These are phyloP conservation scores for Lepetodrilus schrolli DNA, from an alignment of 2,888 invertebrate species.

Conservation along the genomic window DNA sequence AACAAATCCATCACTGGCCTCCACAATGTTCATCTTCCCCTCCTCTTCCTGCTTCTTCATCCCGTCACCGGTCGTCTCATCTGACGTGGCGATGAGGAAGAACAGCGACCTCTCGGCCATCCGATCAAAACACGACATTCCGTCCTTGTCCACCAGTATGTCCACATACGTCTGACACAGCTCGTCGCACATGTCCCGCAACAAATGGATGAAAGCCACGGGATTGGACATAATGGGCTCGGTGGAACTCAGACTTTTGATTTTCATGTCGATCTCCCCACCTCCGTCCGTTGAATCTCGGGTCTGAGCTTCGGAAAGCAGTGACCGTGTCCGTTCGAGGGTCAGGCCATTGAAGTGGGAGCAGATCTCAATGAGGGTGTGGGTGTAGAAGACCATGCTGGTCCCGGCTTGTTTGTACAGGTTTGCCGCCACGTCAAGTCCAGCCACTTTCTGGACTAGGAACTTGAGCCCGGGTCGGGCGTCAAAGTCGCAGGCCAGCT, in stretches of 20 bases:
- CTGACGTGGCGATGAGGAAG: slow-evolving; percentile 79
- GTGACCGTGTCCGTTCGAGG: slow-evolving; percentile 43
- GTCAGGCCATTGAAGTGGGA: slow-evolving; percentile 74
- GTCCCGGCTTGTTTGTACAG: slow-evolving; percentile 85
- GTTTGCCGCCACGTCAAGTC: slow-evolving; percentile 74
- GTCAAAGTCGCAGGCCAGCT: slow-evolving; percentile 90
- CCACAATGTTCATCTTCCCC: background rate
- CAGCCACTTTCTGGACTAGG: slow-evolving; percentile 85
- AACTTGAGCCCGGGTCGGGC: slow-evolving; percentile 93
- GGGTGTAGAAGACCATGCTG: slow-evolving; percentile 87
- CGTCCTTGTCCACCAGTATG: slow-evolving; percentile 68
- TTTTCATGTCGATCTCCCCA: slow-evolving; percentile 3
- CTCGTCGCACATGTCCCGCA: slow-evolving; percentile 68
- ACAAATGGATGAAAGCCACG: slow-evolving; percentile 58
- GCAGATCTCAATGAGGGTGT: slow-evolving; percentile 89
- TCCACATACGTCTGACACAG: slow-evolving; percentile 70
- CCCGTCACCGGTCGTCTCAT: slow-evolving; percentile 76
- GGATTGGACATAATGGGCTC: slow-evolving; percentile 42
- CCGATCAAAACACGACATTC: slow-evolving; percentile 67
- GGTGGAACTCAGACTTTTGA: background rate
- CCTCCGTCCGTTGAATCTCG: background rate
- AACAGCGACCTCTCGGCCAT: slow-evolving; percentile 79
- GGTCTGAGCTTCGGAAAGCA: slow-evolving; percentile 31
- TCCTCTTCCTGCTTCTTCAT: slow-evolving; percentile 41
- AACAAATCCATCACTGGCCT: slow-evolving; percentile 14